A percentile compares a stretch with the other conserved stretches of the same genome.
Conservation (phyloP, 2,888 invertebrate genomes). For the Homarus gammarus region DNA sequence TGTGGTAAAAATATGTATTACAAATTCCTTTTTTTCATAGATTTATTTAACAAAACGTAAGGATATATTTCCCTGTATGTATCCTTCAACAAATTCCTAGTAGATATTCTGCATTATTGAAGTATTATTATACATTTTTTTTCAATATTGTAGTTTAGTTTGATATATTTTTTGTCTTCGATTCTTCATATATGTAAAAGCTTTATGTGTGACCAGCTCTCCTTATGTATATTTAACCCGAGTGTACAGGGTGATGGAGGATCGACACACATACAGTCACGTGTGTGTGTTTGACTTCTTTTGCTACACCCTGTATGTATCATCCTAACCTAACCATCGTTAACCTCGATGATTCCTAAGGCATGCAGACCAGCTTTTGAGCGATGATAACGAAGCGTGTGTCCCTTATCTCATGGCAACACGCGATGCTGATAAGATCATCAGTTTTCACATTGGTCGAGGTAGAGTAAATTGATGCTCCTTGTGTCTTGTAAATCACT, state of each 20-base stretch:
- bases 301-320: too few species aligned
- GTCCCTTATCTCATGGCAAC: conserved; percentile 79
- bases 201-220: conserved; percentile 59
- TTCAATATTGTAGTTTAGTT: conserved; percentile 33
- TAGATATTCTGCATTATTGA: conserved; percentile 40
- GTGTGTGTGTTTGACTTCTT: too few species aligned
- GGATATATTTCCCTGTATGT: too few species aligned
- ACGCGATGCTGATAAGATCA: conserved; percentile 78
- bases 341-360: conserved; percentile 77
- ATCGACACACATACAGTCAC: too few species aligned
- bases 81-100: too few species aligned
- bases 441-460: conserved; percentile 74
- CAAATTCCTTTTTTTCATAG: too few species aligned
- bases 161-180: background rate
- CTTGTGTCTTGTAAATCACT: conserved; percentile 53
- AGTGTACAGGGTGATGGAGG: too few species aligned
- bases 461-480: conserved; percentile 63
- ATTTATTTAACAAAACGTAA: too few species aligned
- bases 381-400: conserved; percentile 78
- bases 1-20: too few species aligned
- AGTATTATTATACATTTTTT: conserved; percentile 7
- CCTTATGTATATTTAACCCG: conserved; percentile 53
- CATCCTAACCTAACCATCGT: conserved; percentile 50
- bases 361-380: conserved; percentile 78
- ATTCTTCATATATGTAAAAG: conserved; percentile 25